A percentile compares a stretch with the other conserved stretches of the same genome.
phyloP scores from a whole-genome alignment of 1,140 invertebrate genomes.

The Drosophila kurseongensis region DNA sequence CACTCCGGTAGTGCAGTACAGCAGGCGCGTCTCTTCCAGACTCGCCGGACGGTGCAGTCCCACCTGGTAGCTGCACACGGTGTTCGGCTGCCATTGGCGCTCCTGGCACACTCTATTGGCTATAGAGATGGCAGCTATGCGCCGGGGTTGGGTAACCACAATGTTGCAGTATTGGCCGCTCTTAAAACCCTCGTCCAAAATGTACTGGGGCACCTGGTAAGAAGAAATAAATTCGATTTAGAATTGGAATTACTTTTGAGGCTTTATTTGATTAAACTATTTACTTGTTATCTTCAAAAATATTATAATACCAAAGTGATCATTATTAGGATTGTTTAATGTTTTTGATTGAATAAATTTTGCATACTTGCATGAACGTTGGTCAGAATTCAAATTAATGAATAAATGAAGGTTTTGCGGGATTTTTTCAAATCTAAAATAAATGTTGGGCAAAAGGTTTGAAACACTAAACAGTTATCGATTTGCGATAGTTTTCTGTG shows the following conservation, averaged over 20 bases:
- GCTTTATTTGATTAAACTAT: no score
- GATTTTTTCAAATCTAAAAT: background rate
- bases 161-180: constrained; percentile 88
- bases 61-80: constrained; percentile 94
- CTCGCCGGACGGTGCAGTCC: constrained; percentile 57
- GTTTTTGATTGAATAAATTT: no score
- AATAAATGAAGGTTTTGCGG: background rate
- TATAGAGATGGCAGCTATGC: constrained; percentile 95
- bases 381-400: no score
- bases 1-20: constrained; percentile 94
- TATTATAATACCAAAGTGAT: no score
- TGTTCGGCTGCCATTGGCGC: constrained; percentile 91
- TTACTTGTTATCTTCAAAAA: no score
- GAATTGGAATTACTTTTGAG: no score
- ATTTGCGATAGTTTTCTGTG: background rate
- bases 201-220: constrained; percentile 91
- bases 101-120: constrained; percentile 94
- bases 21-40: constrained; percentile 90
- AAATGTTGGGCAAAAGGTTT: background rate
- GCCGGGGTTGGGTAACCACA: constrained; percentile 94
- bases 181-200: constrained; percentile 91
- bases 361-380: no score
- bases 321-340: no score
- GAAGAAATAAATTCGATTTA: no score
- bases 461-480: constrained; percentile 2